Percentiles rank a stretch among this genome's conserved stretches.
Evolutionary conservation across 1,140 invertebrate species (phyloP).

Genomic region (Camponotus vicinus): DNA sequence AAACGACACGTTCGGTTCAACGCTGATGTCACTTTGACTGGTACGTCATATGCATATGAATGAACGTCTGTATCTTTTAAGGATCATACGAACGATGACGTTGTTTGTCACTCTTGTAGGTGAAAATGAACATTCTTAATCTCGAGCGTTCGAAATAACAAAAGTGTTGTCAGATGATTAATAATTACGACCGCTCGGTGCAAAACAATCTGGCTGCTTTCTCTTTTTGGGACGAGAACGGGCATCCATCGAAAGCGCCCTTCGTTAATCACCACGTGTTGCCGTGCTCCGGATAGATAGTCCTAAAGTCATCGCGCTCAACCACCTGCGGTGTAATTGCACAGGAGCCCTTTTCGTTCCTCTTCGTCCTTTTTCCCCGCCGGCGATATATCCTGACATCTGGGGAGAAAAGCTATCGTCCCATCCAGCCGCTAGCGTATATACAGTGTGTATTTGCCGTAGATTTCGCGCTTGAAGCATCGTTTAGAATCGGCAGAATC

Average conservation of each 20-base stretch:
- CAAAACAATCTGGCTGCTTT: constrained; percentile 44
- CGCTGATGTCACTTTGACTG: not conserved
- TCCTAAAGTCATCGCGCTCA: constrained; percentile 63
- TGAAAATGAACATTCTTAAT: constrained; percentile 14
- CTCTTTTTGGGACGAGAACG: constrained; percentile 7
- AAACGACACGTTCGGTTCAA: not conserved
- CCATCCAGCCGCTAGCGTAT: not conserved
- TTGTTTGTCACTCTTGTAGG: not conserved
- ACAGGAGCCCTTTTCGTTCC: constrained; percentile 54
- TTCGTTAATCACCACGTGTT: constrained; percentile 77
- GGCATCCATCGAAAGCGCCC: constrained; percentile 29
- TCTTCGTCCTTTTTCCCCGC: constrained; percentile 18
- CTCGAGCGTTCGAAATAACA: not conserved
- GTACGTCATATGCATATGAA: not conserved
- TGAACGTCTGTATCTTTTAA: not conserved
- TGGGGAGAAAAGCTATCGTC: constrained; percentile 39
- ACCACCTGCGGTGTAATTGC: constrained; percentile 79
- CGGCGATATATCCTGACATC: constrained; percentile 65
- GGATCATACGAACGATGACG: not conserved
- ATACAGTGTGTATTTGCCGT: constrained; percentile 3
- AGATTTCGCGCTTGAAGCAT: constrained; percentile 7
- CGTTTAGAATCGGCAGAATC: constrained; percentile 15
- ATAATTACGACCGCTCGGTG: constrained; percentile 67
- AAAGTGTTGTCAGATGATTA: constrained; percentile 33
- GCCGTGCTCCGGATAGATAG: constrained; percentile 80